Evolutionary conservation across 1,140 invertebrate genomes (phyloP).

Genomic region (Paralvinella palmiformis): DNA sequence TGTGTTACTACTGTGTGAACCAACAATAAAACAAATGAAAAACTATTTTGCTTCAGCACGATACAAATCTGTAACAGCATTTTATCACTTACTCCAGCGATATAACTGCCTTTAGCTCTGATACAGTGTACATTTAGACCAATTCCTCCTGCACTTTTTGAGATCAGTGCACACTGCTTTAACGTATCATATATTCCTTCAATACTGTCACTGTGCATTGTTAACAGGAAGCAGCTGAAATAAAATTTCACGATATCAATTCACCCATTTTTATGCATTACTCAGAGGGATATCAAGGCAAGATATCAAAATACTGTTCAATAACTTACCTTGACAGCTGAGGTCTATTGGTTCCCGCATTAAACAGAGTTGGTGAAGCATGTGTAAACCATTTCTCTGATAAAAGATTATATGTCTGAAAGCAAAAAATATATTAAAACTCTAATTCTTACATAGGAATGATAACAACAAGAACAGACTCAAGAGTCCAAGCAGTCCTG

Average conservation of each 20-base stretch:
- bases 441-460: not conserved
- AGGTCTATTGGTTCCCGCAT: conserved; percentile 83
- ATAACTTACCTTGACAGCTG: conserved; percentile 81
- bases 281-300: not conserved
- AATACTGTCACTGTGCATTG: conserved; percentile 89
- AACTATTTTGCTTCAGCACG: no score
- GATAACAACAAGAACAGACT: not conserved
- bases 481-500: no score
- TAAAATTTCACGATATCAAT: not conserved
- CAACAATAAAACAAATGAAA: no score
- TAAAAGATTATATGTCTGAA: conserved; percentile 83
- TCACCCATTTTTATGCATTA: not conserved
- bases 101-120: conserved; percentile 81
- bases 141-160: conserved; percentile 95
- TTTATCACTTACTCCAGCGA: conserved; percentile 69
- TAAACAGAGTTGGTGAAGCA: conserved; percentile 94
- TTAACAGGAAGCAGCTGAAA: conserved; percentile 86
- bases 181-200: conserved; percentile 86
- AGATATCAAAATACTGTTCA: not conserved
- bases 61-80: no score
- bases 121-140: conserved; percentile 96
- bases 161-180: conserved; percentile 91
- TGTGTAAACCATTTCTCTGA: conserved; percentile 97
- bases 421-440: conserved; percentile 9
- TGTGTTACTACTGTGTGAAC: no score